Evolutionary conservation across 2,888 invertebrate species (phyloP).

Genomic region (Mellilla xanthometata): DNA sequence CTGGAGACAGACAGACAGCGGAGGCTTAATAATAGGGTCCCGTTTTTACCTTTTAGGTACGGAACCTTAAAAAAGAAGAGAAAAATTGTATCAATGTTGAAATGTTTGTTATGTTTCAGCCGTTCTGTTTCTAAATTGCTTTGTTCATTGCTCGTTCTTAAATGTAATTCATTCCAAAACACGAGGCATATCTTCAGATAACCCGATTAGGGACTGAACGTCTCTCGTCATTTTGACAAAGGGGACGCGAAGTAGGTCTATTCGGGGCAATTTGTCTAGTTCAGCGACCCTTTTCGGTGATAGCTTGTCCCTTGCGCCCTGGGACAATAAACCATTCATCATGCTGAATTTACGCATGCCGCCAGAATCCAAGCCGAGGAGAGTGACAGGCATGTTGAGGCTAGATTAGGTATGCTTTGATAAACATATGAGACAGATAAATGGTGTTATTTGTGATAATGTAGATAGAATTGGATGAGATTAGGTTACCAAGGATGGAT

Average conservation of each 20-base stretch:
- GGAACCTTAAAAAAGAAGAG: no score
- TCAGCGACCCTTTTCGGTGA: slow-evolving; percentile 57
- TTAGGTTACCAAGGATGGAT: no score
- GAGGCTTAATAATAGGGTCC: no score
- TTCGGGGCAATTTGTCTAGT: slow-evolving; percentile 57
- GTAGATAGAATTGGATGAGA: no score
- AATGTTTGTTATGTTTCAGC: slow-evolving; percentile 35
- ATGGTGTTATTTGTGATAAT: no score
- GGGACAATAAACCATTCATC: slow-evolving; percentile 62
- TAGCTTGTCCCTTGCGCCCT: slow-evolving; percentile 43
- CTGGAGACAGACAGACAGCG: no score
- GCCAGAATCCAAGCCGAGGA: slow-evolving; percentile 26
- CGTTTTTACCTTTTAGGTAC: no score
- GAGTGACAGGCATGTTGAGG: slow-evolving; percentile 4
- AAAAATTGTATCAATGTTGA: no score
- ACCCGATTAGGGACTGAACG: slow-evolving; percentile 55
- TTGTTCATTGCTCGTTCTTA: slow-evolving; percentile 49
- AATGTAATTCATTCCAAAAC: slow-evolving; percentile 36
- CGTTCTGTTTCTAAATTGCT: no score
- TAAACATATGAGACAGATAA: no score
- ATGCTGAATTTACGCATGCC: slow-evolving; percentile 51
- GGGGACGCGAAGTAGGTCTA: slow-evolving; percentile 48
- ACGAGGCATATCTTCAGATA: slow-evolving; percentile 48
- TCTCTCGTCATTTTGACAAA: slow-evolving; percentile 51
- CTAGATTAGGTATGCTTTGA: no score